Evolutionary conservation across 2,888 invertebrate species (phyloP).

Genomic region (Spatulosminthurus flaviceps): DNA sequence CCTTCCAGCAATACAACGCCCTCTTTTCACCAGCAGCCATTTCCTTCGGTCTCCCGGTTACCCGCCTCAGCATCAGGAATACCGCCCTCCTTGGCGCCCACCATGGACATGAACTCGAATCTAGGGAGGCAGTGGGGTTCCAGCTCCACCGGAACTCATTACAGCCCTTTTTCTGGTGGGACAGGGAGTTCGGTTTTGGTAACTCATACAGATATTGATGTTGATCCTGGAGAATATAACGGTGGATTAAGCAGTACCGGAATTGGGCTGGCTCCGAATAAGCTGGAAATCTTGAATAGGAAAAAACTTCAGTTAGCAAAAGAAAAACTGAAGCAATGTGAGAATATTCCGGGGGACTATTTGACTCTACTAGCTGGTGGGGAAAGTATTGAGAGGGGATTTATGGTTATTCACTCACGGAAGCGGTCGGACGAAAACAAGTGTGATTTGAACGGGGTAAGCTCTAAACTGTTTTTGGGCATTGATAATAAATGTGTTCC

Average conservation of each 20-base stretch:
- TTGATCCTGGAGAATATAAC: not conserved
- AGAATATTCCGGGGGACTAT: slow-evolving; percentile 20
- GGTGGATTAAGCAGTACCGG: not conserved
- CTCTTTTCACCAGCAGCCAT: slow-evolving; percentile 18
- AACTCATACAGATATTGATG: not conserved
- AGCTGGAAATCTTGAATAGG: not conserved
- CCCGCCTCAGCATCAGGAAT: slow-evolving; percentile 15
- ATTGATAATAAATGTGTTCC: not conserved
- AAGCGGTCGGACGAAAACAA: not conserved
- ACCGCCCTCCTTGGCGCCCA: slow-evolving; percentile 16
- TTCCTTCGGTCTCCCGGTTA: slow-evolving; percentile 15
- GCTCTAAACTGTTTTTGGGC: not conserved
- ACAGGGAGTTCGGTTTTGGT: slow-evolving; percentile 19
- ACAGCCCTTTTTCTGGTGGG: slow-evolving; percentile 19
- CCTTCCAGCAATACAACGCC: not conserved
- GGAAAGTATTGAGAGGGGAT: slow-evolving; percentile 8
- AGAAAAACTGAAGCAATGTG: slow-evolving; percentile 2
- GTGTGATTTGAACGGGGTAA: no score
- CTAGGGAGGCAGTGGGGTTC: slow-evolving; percentile 3
- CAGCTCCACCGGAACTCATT: not conserved
- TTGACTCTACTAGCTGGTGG: not conserved
- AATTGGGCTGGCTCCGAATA: not conserved
- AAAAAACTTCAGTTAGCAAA: slow-evolving; percentile 19
- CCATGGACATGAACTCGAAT: not conserved
- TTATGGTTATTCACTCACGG: not conserved